Evolutionary conservation across 2,797 vertebrate species (phyloP).

Genomic region (Ispidina picta): DNA sequence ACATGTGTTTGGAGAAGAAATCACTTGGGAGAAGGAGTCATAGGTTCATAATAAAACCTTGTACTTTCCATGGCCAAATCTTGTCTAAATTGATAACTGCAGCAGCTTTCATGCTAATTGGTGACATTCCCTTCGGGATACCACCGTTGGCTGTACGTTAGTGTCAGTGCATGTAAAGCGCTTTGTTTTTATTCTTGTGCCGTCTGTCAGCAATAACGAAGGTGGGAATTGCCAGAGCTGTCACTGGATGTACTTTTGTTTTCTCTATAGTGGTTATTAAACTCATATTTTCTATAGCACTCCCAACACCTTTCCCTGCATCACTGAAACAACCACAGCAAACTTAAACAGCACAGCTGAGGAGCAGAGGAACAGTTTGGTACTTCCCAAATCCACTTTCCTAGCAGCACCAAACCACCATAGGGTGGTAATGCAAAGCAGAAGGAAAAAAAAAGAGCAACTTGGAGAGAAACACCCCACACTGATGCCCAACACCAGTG

Average conservation of each 20-base stretch:
- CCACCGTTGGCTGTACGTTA: neutral
- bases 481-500: rapidly evolving
- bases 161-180: neutral
- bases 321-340: rapidly evolving
- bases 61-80: neutral
- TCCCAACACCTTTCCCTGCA: neutral
- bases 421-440: rapidly evolving
- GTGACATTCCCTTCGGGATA: slow-evolving; percentile 5
- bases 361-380: neutral
- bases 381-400: rapidly evolving
- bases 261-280: neutral
- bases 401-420: neutral
- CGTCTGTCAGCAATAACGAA: slow-evolving; percentile 17
- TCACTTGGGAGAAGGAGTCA: neutral
- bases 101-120: slow-evolving; percentile 49
- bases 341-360: neutral
- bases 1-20: rapidly evolving
- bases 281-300: neutral
- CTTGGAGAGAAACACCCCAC: neutral
- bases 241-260: neutral
- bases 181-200: slow-evolving; percentile 7
- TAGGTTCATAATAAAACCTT: neutral
- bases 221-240: slow-evolving; percentile 16
- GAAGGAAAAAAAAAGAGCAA: neutral
- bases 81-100: neutral